Conservation (phyloP, 2,797 vertebrate genomes). For the Lycodopsis pacificus region DNA sequence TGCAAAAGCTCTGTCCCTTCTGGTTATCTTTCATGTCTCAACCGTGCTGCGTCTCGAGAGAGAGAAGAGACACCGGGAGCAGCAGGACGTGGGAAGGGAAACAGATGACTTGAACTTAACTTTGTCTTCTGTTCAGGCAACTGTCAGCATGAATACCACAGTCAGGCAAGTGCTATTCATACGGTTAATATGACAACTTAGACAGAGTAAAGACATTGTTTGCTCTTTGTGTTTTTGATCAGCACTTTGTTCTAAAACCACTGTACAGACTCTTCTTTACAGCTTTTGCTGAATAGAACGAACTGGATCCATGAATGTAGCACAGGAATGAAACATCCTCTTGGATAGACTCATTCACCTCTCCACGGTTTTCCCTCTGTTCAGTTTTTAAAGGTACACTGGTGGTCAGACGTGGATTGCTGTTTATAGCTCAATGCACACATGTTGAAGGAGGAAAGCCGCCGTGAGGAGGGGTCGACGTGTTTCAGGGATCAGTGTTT, state of each 20-base stretch:
- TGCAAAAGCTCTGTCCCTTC: neutral
- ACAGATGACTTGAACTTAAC: neutral
- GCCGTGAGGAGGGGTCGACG: neutral
- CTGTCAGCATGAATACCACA: neutral
- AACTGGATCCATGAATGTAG: neutral
- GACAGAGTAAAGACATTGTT: neutral
- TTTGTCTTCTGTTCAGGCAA: neutral
- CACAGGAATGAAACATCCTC: neutral
- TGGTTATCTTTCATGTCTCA: constrained; percentile 11
- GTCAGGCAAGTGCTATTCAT: neutral
- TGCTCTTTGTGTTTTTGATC: neutral
- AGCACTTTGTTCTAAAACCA: neutral
- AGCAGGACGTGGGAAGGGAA: neutral
- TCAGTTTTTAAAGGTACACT: neutral
- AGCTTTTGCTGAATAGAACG: neutral
- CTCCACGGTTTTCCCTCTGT: neutral
- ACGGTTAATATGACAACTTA: neutral
- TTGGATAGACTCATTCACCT: neutral
- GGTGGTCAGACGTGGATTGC: neutral
- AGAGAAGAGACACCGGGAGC: constrained; percentile 8
- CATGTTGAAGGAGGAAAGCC: neutral
- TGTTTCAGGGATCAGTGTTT: constrained; percentile 4
- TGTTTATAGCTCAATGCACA: constrained; percentile 24
- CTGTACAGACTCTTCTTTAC: neutral
- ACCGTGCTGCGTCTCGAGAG: neutral